phyloP scores from a whole-genome alignment of 2,888 invertebrate species.

The Cabera pusaria region DNA sequence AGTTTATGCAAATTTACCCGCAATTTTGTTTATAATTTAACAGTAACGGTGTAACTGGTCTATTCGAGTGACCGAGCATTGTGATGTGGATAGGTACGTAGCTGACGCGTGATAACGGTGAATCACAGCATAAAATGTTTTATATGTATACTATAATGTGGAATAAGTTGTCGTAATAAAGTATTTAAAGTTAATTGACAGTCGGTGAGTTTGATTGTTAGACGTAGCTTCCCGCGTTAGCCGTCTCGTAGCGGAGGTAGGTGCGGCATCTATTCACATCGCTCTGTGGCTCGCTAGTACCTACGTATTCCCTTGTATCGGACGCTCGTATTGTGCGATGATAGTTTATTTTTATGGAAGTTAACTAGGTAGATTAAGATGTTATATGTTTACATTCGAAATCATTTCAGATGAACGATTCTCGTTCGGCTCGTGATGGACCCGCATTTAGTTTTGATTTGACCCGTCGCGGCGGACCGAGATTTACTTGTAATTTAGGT shows the following conservation, averaged over 20 bases:
- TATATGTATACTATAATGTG: slow-evolving; percentile 82
- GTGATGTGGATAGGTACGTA: slow-evolving; percentile 81
- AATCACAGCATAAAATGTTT: slow-evolving; percentile 82
- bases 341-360: slow-evolving; percentile 80
- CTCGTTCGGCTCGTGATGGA: slow-evolving; percentile 64
- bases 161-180: slow-evolving; percentile 83
- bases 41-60: slow-evolving; percentile 63
- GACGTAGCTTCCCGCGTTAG: slow-evolving; percentile 53
- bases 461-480: slow-evolving; percentile 71
- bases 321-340: slow-evolving; percentile 75
- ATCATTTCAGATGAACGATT: slow-evolving; percentile 59
- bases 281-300: slow-evolving; percentile 56
- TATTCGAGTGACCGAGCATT: slow-evolving; percentile 69
- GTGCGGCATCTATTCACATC: slow-evolving; percentile 62
- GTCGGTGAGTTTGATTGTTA: slow-evolving; percentile 70
- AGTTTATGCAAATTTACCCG: slow-evolving; percentile 71
- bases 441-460: slow-evolving; percentile 78
- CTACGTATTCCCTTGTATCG: slow-evolving; percentile 65
- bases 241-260: slow-evolving; percentile 40
- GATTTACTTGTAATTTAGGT: slow-evolving; percentile 78
- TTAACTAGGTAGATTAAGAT: slow-evolving; percentile 81
- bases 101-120: slow-evolving; percentile 77
- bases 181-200: slow-evolving; percentile 82
- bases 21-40: slow-evolving; percentile 68
- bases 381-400: slow-evolving; percentile 76